A percentile compares a stretch with the other conserved stretches of the same genome.
These are phyloP conservation scores for Drosophila cardini DNA, from an alignment of 1,140 invertebrate genomes.

Conservation along the genomic window DNA sequence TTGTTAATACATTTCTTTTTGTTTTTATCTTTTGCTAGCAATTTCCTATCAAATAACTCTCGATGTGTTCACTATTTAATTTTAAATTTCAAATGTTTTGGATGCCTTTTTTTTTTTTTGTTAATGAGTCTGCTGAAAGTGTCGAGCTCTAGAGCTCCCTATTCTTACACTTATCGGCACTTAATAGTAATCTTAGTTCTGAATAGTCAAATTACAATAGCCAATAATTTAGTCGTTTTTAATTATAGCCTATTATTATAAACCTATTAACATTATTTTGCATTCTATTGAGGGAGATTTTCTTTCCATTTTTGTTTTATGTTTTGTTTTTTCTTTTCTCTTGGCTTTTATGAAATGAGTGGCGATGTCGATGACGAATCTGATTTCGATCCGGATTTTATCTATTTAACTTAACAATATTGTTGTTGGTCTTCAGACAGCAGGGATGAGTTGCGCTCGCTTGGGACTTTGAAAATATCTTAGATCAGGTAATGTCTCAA, in stretches of 20 bases:
- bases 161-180: constrained; percentile 65
- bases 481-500: constrained; percentile 81
- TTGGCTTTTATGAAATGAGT: constrained; percentile 64
- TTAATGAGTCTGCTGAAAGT: constrained; percentile 54
- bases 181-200: constrained; percentile 76
- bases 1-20: constrained; percentile 50
- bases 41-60: constrained; percentile 60
- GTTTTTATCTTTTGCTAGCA: constrained; percentile 54
- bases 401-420: constrained; percentile 68
- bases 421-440: constrained; percentile 65
- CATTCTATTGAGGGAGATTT: constrained; percentile 40
- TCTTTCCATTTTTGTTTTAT: too few species aligned
- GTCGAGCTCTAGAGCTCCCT: constrained; percentile 22
- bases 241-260: constrained; percentile 66
- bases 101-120: constrained; percentile 33
- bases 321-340: background rate
- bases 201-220: constrained; percentile 78
- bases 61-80: constrained; percentile 59
- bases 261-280: constrained; percentile 76
- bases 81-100: constrained; percentile 57
- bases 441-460: constrained; percentile 63
- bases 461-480: constrained; percentile 52
- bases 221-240: constrained; percentile 75
- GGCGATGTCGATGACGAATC: constrained; percentile 22
- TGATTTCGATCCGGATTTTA: constrained; percentile 20